Evolutionary conservation across 2,888 invertebrate genomes (phyloP), one percentile per base, ranked within the genome.

Genomic region (Deilephila porcellus): DNA sequence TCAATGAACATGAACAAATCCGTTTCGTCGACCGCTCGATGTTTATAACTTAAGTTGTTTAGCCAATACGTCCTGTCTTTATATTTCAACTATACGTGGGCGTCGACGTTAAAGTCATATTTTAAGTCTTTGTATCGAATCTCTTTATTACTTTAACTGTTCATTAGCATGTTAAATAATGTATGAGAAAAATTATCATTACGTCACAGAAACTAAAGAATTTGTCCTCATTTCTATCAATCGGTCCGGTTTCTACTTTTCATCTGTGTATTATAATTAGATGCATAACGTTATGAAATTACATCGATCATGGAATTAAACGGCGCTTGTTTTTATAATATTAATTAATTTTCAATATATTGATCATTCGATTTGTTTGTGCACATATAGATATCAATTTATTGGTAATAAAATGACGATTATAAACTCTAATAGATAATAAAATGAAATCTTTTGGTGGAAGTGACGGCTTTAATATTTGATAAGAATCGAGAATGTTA

Each of bases 91-190:
- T 74, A 64, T 67, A 78, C 83, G 90, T 88, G 85, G 89, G 89
- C 85, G 86, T 84, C 77, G 79, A 84, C 81, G 84, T 86, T 84
- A 86, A 56, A 83, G 76, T 86, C 80, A 83, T 82, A 85, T 85
- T 87, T 85, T 83, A 83, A 82, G 80, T 84, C 83, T 86, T 86
- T 86, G 84, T 87, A 86, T 87, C 80, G 81, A 81, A 87, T 81
- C 81, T 84, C 85, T 87, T 86, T 86, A 87, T 87, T 86, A 84
- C 83, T 82, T 83, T 81, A 81, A 79, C 83, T 84, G 84, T 85
- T 84, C 81, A 85, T 85, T 85, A 85, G 76, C 77, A 76, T 79
- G 76, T 79, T 77, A 79, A 83, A 81, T 81, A 79, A 81, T 82
- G 77, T 82, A 83, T 83, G 79, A 81, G 83, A 84, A 84, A 45